Evolutionary conservation across 2,888 invertebrate species (phyloP), one percentile per base, ranked within the genome.

Genomic region (Pogonocherus hispidulus): DNA sequence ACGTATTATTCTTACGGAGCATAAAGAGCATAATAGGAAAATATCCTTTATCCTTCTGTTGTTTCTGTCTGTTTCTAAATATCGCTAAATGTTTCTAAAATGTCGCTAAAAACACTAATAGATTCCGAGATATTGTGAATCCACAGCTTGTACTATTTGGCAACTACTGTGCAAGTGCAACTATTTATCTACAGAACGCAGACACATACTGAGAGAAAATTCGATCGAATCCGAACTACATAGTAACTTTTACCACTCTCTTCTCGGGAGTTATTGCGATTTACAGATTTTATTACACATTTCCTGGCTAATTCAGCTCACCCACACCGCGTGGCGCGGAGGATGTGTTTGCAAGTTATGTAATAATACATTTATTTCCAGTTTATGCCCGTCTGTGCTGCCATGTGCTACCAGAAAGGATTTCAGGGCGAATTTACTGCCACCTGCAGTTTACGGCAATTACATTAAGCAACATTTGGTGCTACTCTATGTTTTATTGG

Each of bases 381-480:
- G 27, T 16, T 49, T 47, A 35, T 41, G 41, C 22, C 41, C n/a
- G n/a, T n/a, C n/a, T n/a, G n/a, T n/a, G n/a, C n/a, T n/a, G 46
- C 52, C 47, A 49, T 20, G 35, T 35, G 60, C 35, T 37, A 49
- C 49, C 37, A 47, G 14, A 35, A 27, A 14, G 51, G 51, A 37
- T 20, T 56, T 56, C 20, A 41, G 6, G 11, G 14, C 41, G 22
- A 56, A 41, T 55, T 55, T 55, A 55, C 14, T 27, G 32, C 54
- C 16, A 54, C 27, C 16, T 27, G 16, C 27, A 54, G 54, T 54
- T 54, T 56, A 22, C 55, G 14, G 55, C 37, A 41, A 20, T 56
- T 56, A 41, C 22, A 35, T 32, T 32, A 37, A 14, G 55, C 22
- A 56, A 56, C 55, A 56, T 56, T 56, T 56, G 55, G 55, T 11